Base-by-base conservation (phyloP, 2,113 vertebrate species). In the Piprites chloris region DNA sequence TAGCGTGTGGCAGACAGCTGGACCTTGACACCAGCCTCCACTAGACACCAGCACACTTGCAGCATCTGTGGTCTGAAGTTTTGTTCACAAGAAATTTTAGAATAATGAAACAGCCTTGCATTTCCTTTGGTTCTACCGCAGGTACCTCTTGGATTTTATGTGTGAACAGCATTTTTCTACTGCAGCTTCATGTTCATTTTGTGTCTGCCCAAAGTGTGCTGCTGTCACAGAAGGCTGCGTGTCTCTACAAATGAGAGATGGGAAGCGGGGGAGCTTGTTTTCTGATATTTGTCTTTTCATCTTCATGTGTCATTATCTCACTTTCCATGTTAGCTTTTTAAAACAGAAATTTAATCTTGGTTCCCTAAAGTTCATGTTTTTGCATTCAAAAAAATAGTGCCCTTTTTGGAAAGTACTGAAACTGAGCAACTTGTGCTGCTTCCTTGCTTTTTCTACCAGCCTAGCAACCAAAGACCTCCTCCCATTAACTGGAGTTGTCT, bases 381-480 rank as follows among this genome's bases (percentile, higher is more conserved):
- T 47, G 49, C 1, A 1, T 22, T 23, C 44, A 20, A 3, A 56
- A 56, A 81, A 68, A 22, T 44, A 21, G 17, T 52, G 32, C 12
- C 9, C 3, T 63, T 90, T 89, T 74, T 75, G 75, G 53, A 27
- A 67, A 79, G 52, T 39, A 39, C 56, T 58, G 50, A 86, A 88
- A 33, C 62, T 35, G 65, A 78, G 72, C 47, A 88, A 42, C 61
- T 50, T 0, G 12, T 1, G 1, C 66, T n/a, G n/a, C 81, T 47
- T 1, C 46, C 75, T 82, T 65, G 69, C 80, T 69, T 74, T 52
- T 82, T 73, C 44, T 83, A 30, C 58, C 33, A 69, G 23, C 53
- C 28, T 92, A 35, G 65, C 85, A 91, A 86, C 75, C 69, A 50
- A 82, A 92, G 76, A 62, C 93, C 47, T 87, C 72, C 65, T 86